Conservation (phyloP, 2,888 invertebrate genomes). For the Elysia crispata region DNA sequence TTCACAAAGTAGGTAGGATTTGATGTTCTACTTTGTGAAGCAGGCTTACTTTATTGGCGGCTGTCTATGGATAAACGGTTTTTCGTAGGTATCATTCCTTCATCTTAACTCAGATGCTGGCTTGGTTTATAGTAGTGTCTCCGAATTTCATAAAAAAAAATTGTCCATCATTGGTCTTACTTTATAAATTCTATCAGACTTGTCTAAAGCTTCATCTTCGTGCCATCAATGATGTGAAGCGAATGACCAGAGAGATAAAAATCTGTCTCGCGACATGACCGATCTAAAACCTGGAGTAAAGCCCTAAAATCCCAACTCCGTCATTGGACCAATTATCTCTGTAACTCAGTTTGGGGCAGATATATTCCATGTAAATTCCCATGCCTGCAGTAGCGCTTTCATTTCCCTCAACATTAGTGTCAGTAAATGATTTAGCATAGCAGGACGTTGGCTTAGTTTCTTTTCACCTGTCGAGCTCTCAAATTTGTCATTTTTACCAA, state of each 20-base stretch:
- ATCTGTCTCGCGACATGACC: slow-evolving; percentile 48
- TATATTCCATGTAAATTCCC: slow-evolving; percentile 46
- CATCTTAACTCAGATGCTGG: no score
- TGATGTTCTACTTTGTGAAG: no score
- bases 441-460: slow-evolving; percentile 35
- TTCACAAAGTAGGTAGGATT: no score
- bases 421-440: slow-evolving; percentile 36
- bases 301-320: slow-evolving; percentile 32
- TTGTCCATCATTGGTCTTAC: no score
- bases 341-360: slow-evolving; percentile 48
- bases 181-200: no score
- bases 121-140: no score
- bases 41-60: no score
- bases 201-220: no score
- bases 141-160: no score
- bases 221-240: slow-evolving; percentile 6
- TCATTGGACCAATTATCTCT: slow-evolving; percentile 48
- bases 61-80: no score
- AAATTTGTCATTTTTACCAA: slow-evolving; percentile 33
- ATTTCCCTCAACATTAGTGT: slow-evolving; percentile 38
- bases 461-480: slow-evolving; percentile 26
- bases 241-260: slow-evolving; percentile 50
- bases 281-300: slow-evolving; percentile 48
- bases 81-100: no score
- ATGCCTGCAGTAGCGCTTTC: slow-evolving; percentile 50